Evolutionary conservation across 1,140 invertebrate species (phyloP), one percentile per base, ranked within the genome.

Genomic region (Eufriesea mexicana): DNA sequence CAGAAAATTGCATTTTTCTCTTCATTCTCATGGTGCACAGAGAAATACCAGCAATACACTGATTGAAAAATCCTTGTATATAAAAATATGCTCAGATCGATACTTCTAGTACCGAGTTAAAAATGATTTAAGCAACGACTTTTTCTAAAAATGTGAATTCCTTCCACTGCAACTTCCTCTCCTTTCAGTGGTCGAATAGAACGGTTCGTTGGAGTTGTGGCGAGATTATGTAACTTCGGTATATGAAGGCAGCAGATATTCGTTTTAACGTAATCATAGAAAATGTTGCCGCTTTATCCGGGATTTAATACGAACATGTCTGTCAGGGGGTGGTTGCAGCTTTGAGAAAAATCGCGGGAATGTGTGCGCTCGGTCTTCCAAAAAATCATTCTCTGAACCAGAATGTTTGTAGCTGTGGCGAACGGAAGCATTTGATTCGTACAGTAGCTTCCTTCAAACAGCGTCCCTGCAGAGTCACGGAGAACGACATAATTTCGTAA

Each of bases 251-350:
- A 55, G 61, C 51, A 55, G 61, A 73, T 54, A 61, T 73, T 54
- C 62, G 59, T 57, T 74, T 71, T 66, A 66, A 81, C 72, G 62
- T 68, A 76, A 82, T 76, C 51, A 49, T 49, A 67, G 61, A 47
- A 49, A 82, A 82, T 59, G 72, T 55, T 57, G 35, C 57, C 45
- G 57, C 66, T 75, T 61, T 59, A 80, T 55, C 72, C 28, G 61
- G 42, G 25, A 64, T 66, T 67, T 66, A 49, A 47, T 62, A 47
- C 45, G 14, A 35, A 0, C 47, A 14, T 16, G 54, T 35, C 18
- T 35, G 28, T 49, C 57, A 51, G 25, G 42, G 18, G n/a, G 23
- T 14, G 64, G 25, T 12, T 2, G 5, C 25, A 23, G 25, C 25
- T 51, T 71, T 54, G 72, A 57, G 55, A 74, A 74, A 74, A 45